A percentile compares a stretch with the other conserved stretches of the same genome.
These are phyloP conservation scores for Halcyon senegalensis DNA, from an alignment of 2,113 vertebrate genomes.

Conservation along the genomic window DNA sequence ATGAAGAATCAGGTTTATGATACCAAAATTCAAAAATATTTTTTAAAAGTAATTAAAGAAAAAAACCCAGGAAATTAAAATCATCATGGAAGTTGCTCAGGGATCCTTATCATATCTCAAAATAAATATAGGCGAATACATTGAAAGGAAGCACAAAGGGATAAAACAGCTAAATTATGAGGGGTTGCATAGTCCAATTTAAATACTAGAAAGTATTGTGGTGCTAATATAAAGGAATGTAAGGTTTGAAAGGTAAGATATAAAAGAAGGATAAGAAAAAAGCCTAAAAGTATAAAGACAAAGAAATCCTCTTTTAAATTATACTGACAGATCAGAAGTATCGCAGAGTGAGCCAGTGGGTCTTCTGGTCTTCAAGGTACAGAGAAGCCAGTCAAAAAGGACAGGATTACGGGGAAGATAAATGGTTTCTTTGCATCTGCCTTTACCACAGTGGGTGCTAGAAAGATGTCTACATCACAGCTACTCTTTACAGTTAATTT, in stretches of 20 bases:
- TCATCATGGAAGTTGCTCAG: neutral
- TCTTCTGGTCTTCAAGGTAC: neutral
- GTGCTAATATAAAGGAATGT: neutral
- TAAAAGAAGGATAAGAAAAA: neutral
- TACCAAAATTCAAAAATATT: neutral
- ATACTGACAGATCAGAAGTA: neutral
- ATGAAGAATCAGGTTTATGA: neutral
- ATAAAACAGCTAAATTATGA: neutral
- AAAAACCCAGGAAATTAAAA: constrained; percentile 2
- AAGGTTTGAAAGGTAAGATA: neutral
- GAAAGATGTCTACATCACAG: constrained; percentile 26
- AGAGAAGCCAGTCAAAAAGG: neutral
- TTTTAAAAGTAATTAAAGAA: neutral
- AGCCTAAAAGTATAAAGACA: neutral
- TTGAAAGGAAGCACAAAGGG: neutral
- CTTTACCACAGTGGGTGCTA: neutral
- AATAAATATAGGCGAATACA: neutral
- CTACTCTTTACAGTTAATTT: constrained; percentile 26
- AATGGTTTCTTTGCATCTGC: constrained; percentile 22
- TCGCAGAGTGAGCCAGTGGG: neutral
- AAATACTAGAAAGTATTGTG: neutral
- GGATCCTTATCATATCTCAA: neutral
- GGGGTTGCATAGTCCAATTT: neutral
- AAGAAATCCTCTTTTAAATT: neutral
- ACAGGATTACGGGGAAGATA: neutral